These are phyloP conservation scores for Micrasema minimum DNA, from an alignment of 1,140 invertebrate genomes.

Conservation along the genomic window DNA sequence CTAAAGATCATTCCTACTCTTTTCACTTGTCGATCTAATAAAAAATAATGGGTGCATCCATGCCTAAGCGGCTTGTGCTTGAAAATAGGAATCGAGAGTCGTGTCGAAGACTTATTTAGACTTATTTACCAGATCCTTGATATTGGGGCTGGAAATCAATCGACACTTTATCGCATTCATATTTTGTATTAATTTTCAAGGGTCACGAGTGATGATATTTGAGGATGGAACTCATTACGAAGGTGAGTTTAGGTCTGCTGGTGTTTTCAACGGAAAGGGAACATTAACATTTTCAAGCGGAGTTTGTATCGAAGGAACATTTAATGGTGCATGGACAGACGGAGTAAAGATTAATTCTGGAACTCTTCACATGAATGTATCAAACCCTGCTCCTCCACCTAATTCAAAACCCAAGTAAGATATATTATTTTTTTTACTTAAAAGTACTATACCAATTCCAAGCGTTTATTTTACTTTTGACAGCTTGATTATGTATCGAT, in stretches of 20 bases:
- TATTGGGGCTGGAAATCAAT: too few relatives aligned
- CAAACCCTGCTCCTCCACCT: constrained; percentile 64
- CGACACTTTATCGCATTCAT: not conserved
- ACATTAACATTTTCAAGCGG: constrained; percentile 80
- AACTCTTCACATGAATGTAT: constrained; percentile 75
- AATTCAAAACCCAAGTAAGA: constrained; percentile 71
- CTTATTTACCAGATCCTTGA: too few relatives aligned
- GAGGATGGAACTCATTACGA: constrained; percentile 91
- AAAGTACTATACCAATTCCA: not conserved
- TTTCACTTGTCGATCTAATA: too few relatives aligned
- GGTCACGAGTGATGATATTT: constrained; percentile 86
- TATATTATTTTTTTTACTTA: constrained; percentile 1
- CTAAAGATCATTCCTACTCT: not conserved
- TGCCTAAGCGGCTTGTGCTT: too few relatives aligned
- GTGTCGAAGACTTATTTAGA: too few relatives aligned
- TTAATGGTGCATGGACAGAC: constrained; percentile 83
- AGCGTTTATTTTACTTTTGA: too few relatives aligned
- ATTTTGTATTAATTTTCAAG: constrained; percentile 58
- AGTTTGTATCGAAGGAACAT: constrained; percentile 77
- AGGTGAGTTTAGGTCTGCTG: constrained; percentile 83
- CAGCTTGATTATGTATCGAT: too few relatives aligned
- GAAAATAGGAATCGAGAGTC: too few relatives aligned
- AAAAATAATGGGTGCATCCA: too few relatives aligned
- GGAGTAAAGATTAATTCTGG: constrained; percentile 83
- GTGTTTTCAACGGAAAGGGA: constrained; percentile 83